Conservation (phyloP, 2,113 vertebrate species). For the Ailuropoda melanoleuca region DNA sequence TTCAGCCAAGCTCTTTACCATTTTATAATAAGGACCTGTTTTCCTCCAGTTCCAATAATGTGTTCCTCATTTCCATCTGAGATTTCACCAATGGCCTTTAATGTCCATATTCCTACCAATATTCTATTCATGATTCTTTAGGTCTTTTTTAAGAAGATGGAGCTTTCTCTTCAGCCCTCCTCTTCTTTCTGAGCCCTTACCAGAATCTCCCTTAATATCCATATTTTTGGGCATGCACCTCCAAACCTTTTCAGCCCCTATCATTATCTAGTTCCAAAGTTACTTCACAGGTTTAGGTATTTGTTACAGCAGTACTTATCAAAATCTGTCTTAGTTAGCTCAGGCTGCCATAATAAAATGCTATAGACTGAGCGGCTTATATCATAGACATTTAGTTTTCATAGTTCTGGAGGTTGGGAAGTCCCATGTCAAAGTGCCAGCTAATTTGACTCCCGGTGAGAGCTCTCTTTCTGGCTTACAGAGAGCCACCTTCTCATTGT, state of each 20-base stretch:
- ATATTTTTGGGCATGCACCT: neutral
- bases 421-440: neutral
- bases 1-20: neutral
- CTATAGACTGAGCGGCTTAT: neutral
- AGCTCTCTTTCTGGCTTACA: neutral
- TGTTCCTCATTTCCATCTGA: neutral
- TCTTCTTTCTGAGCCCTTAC: neutral
- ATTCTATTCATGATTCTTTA: neutral
- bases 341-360: neutral
- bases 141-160: neutral
- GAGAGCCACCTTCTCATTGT: neutral
- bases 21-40: neutral
- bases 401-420: neutral
- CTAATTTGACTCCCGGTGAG: neutral
- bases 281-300: neutral
- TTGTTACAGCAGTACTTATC: neutral
- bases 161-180: neutral
- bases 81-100: neutral
- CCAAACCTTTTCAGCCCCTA: neutral
- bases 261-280: neutral
- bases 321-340: neutral
- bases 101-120: neutral
- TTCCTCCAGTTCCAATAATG: neutral
- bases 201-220: neutral
- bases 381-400: neutral